Base-by-base conservation (phyloP, 2,888 invertebrate species). In the Drosophila nr. fundita region DNA sequence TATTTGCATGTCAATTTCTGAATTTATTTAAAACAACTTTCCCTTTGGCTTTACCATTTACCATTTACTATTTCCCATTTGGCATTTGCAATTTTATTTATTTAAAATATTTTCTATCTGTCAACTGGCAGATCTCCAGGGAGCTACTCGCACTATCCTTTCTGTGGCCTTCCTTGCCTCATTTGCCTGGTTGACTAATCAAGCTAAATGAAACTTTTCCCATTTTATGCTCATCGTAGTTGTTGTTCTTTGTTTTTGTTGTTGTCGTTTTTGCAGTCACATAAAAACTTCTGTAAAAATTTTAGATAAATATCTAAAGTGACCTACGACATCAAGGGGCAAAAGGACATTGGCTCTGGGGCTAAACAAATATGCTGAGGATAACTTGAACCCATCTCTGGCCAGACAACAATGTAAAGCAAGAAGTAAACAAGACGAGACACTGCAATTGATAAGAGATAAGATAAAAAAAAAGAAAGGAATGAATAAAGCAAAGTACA, bases 151-250 rank as follows among this genome's bases (percentile, higher is more conserved):
- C 36, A 27, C 24, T 52, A 1, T 27, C 18, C 24, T 4, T 30
- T 40, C 3, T 38, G 24, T 18, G 13, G 11, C 18, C 13, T 29
- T 15, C 13, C 15, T n/a, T 48, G 50, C 10, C 40, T 30, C 21
- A 38, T 21, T 61, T 30, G n/a, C 36, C 40, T 32, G 58, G n/a
- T 30, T 36, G 42, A 64, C 73, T 81, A 69, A 81, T 77, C 81
- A 79, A 70, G 61, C 40, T 58, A 73, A 68, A 64, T 73, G 65
- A 73, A 81, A 79, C 81, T 79, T 81, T 79, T 73, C 67, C 42
- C 78, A 81, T 81, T 76, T 69, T 50, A 40, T 58, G 48, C 21
- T 61, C 60, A 54, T 53, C 36, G 63, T 52, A 60, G 55, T 63
- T 77, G 49, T 45, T 68, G 52, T 10, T 61, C 45, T 45, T 42